A percentile compares a stretch with the other conserved stretches of the same genome.
phyloP scores from a whole-genome alignment of 2,113 vertebrate genomes.

The Pterocles orientalis region DNA sequence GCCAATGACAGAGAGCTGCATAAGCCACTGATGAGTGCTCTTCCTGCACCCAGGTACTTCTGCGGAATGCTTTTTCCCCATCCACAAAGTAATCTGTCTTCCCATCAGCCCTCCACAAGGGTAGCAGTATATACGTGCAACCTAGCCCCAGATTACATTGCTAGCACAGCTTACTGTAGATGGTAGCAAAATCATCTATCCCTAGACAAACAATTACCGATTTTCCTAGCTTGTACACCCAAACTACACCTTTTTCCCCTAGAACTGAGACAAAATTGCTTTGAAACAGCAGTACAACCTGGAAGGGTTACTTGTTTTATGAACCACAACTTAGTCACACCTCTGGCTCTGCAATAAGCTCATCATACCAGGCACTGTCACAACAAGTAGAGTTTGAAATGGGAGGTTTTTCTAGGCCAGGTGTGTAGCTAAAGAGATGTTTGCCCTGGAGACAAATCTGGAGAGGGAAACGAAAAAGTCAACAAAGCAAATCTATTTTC shows the following conservation, averaged over 20 bases:
- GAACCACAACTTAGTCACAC: background rate
- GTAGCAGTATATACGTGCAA: background rate
- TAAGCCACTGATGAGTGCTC: background rate
- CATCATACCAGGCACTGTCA: background rate
- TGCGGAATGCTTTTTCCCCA: background rate
- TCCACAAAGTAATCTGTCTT: background rate
- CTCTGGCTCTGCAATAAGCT: background rate
- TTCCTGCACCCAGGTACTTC: background rate
- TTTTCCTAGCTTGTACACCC: background rate
- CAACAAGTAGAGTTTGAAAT: conserved; percentile 1
- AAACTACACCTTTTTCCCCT: background rate
- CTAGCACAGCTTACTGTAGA: background rate
- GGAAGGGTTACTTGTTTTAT: background rate
- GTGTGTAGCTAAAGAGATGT: background rate
- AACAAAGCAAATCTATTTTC: background rate
- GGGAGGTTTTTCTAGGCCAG: background rate
- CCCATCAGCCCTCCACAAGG: background rate
- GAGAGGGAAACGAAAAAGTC: background rate
- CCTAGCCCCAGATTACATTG: background rate
- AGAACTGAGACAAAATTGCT: background rate
- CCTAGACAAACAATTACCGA: background rate
- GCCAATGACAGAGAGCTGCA: background rate
- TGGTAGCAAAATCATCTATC: background rate
- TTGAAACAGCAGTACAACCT: background rate
- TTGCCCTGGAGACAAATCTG: conserved; percentile 14